Conservation (phyloP, 2,113 vertebrate species). For the Gallinago paraguaiae region DNA sequence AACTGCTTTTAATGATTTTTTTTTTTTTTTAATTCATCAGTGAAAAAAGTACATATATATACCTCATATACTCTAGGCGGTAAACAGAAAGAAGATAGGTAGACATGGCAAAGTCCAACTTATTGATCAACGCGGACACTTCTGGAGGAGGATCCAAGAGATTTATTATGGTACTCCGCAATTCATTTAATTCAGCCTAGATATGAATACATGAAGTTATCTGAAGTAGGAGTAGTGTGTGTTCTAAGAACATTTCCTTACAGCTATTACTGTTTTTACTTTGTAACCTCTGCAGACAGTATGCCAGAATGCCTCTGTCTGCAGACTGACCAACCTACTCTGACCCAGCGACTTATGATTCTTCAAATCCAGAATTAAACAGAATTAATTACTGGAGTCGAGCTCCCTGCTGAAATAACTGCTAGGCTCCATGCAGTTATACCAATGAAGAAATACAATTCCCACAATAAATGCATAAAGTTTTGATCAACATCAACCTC, state of each 20-base stretch:
- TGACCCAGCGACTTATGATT: neutral
- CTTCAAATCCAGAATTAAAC: neutral
- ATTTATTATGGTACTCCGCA: constrained; percentile 91
- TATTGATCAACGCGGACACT: constrained; percentile 90
- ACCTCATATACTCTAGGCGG: constrained; percentile 96
- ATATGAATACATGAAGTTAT: neutral
- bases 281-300: neutral
- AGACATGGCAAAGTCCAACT: constrained; percentile 96
- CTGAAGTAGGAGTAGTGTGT: neutral
- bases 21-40: neutral
- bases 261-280: neutral
- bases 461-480: neutral
- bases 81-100: constrained; percentile 97
- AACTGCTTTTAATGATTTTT: neutral
- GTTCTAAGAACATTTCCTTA: neutral
- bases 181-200: constrained; percentile 90
- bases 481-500: neutral
- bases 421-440: neutral
- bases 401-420: neutral
- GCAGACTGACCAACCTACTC: neutral
- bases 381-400: neutral
- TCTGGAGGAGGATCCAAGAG: constrained; percentile 92
- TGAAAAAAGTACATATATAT: neutral
- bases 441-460: neutral
- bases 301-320: neutral